Evolutionary conservation across 2,888 invertebrate genomes (phyloP).

Genomic region (Lampropteryx suffumata): DNA sequence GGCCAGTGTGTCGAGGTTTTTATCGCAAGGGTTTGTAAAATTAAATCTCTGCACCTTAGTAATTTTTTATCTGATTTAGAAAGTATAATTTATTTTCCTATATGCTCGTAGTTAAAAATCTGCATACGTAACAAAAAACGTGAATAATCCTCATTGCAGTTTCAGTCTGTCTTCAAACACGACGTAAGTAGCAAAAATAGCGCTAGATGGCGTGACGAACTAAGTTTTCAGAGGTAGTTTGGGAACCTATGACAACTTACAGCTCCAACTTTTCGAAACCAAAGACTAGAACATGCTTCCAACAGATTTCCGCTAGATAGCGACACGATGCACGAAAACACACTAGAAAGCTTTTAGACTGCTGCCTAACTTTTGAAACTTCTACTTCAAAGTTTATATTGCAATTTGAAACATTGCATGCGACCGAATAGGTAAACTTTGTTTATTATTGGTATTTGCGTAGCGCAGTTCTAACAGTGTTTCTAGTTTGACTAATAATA

Average conservation of each 20-base stretch:
- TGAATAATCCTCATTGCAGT: no score
- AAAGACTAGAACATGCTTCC: not conserved
- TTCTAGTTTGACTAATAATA: no score
- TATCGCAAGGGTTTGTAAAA: no score
- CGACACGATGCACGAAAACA: conserved; percentile 1
- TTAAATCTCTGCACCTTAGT: no score
- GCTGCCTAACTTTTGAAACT: not conserved
- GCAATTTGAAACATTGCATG: conserved; percentile 2
- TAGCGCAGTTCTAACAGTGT: no score
- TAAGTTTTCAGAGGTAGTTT: not conserved
- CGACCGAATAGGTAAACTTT: conserved; percentile 4
- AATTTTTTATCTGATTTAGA: no score
- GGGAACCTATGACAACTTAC: not conserved
- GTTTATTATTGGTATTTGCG: conserved; percentile 6
- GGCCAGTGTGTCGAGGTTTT: no score
- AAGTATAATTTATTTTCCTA: no score
- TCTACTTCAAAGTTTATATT: conserved; percentile 2
- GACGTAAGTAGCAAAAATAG: no score
- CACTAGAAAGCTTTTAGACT: conserved; percentile 7
- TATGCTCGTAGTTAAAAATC: no score
- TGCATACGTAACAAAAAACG: no score
- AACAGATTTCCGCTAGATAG: conserved; percentile 14
- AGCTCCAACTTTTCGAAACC: not conserved
- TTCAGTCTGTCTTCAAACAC: no score
- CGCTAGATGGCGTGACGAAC: not conserved